Percentiles rank a stretch among this genome's conserved stretches.
phyloP scores from a whole-genome alignment of 2,888 invertebrate genomes.

The Idaea dimidiata region DNA sequence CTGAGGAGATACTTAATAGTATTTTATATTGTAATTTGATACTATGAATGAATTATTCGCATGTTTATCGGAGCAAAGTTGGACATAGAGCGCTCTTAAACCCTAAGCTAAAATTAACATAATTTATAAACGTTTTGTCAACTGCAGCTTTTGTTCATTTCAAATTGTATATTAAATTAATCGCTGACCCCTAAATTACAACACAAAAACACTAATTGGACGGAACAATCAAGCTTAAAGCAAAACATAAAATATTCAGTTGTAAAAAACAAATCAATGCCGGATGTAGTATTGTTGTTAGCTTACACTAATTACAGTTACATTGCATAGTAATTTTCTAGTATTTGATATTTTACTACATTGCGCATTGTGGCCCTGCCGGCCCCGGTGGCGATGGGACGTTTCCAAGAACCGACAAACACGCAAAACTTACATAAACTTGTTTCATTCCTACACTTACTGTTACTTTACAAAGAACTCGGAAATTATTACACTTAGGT shows the following conservation, averaged over 20 bases:
- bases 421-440: conserved; percentile 10
- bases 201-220: neutral
- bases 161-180: neutral
- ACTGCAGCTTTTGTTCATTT: neutral
- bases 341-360: conserved; percentile 28
- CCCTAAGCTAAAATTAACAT: neutral
- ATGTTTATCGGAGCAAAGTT: no score
- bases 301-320: conserved; percentile 31
- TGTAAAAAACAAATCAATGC: conserved; percentile 14
- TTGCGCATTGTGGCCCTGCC: neutral
- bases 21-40: no score
- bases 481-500: neutral
- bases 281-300: conserved; percentile 3
- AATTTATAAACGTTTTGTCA: neutral
- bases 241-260: neutral
- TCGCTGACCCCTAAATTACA: neutral
- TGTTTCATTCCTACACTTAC: neutral
- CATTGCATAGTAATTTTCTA: conserved; percentile 44
- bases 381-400: neutral
- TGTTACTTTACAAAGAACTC: neutral
- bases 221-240: neutral
- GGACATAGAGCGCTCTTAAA: no score
- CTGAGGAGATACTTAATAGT: no score
- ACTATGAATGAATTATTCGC: no score
- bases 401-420: conserved; percentile 9